phyloP scores from a whole-genome alignment of 2,113 vertebrate genomes.

The Phalacrocorax carbo region DNA sequence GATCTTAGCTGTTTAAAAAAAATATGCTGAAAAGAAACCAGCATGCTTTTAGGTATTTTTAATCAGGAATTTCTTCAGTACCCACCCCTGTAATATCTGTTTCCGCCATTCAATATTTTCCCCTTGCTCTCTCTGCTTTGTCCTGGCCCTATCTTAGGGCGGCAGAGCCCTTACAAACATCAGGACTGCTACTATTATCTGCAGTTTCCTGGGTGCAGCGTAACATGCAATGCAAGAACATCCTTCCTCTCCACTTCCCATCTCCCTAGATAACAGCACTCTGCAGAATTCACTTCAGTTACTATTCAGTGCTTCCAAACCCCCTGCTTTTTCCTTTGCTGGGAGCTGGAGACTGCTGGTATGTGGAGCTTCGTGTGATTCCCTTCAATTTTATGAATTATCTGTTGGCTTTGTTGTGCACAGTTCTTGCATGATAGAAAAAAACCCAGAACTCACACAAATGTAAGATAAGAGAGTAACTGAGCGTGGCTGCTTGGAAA shows the following conservation, averaged over 20 bases:
- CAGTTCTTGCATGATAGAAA: neutral
- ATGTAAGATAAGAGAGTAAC: neutral
- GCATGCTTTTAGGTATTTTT: neutral
- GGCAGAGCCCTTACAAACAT: neutral
- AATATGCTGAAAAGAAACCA: neutral
- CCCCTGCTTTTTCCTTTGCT: neutral
- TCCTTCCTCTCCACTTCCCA: neutral
- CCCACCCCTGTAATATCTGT: neutral
- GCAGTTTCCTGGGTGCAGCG: neutral
- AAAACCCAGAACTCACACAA: neutral
- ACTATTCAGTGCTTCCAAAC: neutral
- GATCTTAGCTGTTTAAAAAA: neutral
- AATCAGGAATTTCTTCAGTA: neutral
- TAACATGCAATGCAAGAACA: neutral
- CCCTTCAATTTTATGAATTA: neutral
- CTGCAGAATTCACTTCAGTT: neutral
- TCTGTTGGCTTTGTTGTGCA: neutral
- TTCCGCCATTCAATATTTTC: neutral
- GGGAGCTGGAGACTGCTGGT: neutral
- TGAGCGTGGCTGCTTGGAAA: neutral
- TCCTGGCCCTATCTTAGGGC: neutral
- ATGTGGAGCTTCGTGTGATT: neutral
- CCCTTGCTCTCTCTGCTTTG: neutral
- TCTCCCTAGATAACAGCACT: neutral
- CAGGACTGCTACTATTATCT: neutral